Evolutionary conservation across 1,140 invertebrate species (phyloP).

Genomic region (Drosophila bocki): DNA sequence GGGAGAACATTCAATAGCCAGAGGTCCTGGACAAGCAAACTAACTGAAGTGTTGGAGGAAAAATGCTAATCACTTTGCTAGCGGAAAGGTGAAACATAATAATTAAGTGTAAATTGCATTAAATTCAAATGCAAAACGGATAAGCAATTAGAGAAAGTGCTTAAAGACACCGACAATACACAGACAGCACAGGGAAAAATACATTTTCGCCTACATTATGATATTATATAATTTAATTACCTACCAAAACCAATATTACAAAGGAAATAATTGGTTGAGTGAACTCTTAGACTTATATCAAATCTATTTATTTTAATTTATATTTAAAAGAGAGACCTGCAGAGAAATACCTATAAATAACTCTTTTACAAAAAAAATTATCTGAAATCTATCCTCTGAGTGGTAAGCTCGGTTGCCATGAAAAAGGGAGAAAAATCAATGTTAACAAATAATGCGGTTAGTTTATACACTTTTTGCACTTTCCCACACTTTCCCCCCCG

Average conservation of each 20-base stretch:
- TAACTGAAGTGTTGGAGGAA: conserved; percentile 3
- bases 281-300: not conserved
- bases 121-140: not conserved
- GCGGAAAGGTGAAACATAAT: conserved; percentile 8
- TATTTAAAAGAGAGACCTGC: not conserved
- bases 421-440: conserved; percentile 11
- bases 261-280: not conserved
- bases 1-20: not conserved
- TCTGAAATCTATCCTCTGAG: not conserved
- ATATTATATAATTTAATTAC: conserved; percentile 12
- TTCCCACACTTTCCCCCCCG: not conserved
- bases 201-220: not conserved
- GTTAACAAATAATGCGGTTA: conserved; percentile 47
- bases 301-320: conserved; percentile 3
- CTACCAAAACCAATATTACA: not conserved
- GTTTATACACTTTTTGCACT: conserved; percentile 29
- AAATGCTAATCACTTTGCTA: conserved; percentile 12
- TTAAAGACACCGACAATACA: not conserved
- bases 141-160: conserved; percentile 8
- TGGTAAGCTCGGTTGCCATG: not conserved
- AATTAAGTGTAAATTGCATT: conserved; percentile 19
- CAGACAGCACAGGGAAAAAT: not conserved
- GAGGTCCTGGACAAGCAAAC: not conserved
- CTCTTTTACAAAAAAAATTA: not conserved
- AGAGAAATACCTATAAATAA: not conserved